phyloP scores from a whole-genome alignment of 2,888 invertebrate species.

The Malthinus flaveolus region DNA sequence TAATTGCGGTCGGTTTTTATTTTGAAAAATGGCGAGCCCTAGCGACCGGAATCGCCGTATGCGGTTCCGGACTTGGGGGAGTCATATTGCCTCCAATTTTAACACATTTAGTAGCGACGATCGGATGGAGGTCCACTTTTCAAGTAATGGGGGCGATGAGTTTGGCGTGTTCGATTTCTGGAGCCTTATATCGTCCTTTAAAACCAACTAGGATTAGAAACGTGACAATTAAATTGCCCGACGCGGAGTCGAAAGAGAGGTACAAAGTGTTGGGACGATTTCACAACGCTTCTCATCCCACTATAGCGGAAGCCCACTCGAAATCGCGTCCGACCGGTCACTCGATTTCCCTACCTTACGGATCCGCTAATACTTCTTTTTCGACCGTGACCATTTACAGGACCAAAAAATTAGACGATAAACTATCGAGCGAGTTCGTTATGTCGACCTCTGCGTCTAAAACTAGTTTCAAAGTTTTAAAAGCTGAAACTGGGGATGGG shows the following conservation, averaged over 20 bases:
- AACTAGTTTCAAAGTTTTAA: constrained; percentile 7
- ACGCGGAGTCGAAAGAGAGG: not conserved
- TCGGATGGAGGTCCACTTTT: constrained; percentile 75
- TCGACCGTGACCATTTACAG: constrained; percentile 23
- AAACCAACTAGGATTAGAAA: constrained; percentile 66
- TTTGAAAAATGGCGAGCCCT: constrained; percentile 92
- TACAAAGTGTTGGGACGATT: constrained; percentile 24
- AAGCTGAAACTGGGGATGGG: not conserved
- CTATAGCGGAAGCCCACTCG: constrained; percentile 16
- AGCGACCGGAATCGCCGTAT: constrained; percentile 92
- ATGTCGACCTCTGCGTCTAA: constrained; percentile 1
- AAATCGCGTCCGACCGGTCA: constrained; percentile 19
- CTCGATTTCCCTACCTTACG: not conserved
- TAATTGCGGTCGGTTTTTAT: constrained; percentile 92
- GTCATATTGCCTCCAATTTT: constrained; percentile 80
- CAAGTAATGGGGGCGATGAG: constrained; percentile 72
- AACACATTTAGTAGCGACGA: constrained; percentile 59
- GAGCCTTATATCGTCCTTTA: constrained; percentile 71
- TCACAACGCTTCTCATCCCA: constrained; percentile 46
- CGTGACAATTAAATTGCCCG: not conserved
- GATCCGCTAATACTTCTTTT: not conserved
- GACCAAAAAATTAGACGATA: constrained; percentile 7
- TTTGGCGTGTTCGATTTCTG: constrained; percentile 74
- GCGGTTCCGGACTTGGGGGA: constrained; percentile 91
- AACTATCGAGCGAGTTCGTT: constrained; percentile 19